Base-by-base conservation (phyloP, 2,888 invertebrate genomes). In the Sminthurinus aureus region DNA sequence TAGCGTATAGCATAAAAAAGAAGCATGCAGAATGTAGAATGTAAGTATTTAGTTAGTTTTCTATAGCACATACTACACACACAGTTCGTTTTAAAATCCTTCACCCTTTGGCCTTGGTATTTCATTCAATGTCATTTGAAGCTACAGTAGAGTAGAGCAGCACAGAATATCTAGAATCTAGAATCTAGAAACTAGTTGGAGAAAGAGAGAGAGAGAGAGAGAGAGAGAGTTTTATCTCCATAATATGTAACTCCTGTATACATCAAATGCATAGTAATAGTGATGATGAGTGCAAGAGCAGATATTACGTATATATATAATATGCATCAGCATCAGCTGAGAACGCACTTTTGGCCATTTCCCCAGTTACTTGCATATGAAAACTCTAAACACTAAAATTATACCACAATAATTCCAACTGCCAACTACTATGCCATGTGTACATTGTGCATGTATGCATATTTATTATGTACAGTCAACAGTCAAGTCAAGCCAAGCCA, bases 91-190 rank as follows among this genome's bases (percentile, higher is more conserved):
- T 38, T 38, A 38, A 38, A 38, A 83, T 73, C 83, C 83, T 83
- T 83, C 83, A 83, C 83, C 83, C 78, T 71, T 6, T 83, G 82
- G 82, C 83, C 83, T 78, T 78, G 69, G 20, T 79, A 38, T 73
- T 64, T 73, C 12, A 22, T 52, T 83, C 83, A 83, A 83, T 83
- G 83, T 83, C 83, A 83, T 73, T 58, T 52, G 22, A 22, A 8
- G n/a, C n/a, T 4, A 15, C 26, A 22, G 24, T 71, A 15, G 24
- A 22, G 24, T 71, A 64, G 64, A 64, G 64, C 38, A 38, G 38
- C 6, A 64, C 3, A 64, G 64, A 64, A n/a, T 3, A 64, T n/a
- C 9, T n/a, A 64, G 20, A 67, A 20, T 67, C 20, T n/a, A n/a
- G 22, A 67, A n/a, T 64, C 64, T 18, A n/a, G 22, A 67, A n/a